Conservation (phyloP, 2,888 invertebrate species). For the Acleris holmiana region DNA sequence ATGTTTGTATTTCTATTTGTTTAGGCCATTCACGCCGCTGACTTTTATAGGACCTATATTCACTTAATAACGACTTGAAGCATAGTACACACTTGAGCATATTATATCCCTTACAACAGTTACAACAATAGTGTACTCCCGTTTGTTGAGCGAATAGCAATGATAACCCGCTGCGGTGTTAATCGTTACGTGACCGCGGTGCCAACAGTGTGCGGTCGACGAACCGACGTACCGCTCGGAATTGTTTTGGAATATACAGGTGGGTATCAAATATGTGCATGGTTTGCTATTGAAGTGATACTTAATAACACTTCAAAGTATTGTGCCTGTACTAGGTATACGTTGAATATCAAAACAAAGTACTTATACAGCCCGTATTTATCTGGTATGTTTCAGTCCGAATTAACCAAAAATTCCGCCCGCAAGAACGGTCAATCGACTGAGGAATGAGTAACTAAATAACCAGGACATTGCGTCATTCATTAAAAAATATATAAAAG, state of each 20-base stretch:
- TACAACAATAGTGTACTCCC: too few species aligned
- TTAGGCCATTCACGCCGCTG: too few species aligned
- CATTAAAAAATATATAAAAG: not conserved
- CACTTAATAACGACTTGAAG: too few species aligned
- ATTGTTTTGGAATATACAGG: slow-evolving; percentile 2
- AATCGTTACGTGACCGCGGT: slow-evolving; percentile 36
- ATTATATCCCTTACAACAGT: too few species aligned
- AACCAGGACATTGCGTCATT: not conserved
- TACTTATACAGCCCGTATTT: not conserved
- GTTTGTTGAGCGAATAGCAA: too few species aligned
- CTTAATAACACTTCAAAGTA: not conserved
- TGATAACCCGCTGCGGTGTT: slow-evolving; percentile 18
- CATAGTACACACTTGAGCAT: too few species aligned
- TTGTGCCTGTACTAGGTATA: not conserved
- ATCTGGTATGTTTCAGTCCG: not conserved
- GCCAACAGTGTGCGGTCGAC: slow-evolving; percentile 22
- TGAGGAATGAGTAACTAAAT: not conserved
- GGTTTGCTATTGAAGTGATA: not conserved
- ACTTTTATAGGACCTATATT: too few species aligned
- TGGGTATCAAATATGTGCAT: not conserved
- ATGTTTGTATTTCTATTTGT: too few species aligned
- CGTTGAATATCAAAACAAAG: not conserved
- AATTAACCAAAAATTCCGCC: not conserved
- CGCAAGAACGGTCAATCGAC: not conserved
- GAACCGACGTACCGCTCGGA: slow-evolving; percentile 25